Base-by-base conservation (phyloP, 2,113 vertebrate species). In the Saccopteryx leptura region DNA sequence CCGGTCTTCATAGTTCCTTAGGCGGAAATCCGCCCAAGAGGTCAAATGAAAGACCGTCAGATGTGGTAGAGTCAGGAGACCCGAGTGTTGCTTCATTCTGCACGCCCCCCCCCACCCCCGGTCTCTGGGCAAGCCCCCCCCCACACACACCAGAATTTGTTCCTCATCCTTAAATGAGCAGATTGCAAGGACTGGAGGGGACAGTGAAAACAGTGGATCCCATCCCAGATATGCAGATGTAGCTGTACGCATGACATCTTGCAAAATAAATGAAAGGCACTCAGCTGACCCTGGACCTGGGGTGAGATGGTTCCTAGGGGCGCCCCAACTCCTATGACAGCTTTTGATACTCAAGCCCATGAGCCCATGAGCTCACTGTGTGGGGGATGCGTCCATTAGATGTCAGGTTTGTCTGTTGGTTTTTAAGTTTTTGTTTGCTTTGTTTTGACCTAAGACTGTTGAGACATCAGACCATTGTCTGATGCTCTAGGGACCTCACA, bases 381-480 rank as follows among this genome's bases (percentile, higher is more conserved):
- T 26, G 21, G 0, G 11, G 23, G 54, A 28, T 7, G n/a, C 31
- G 11, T 5, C 3, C 13, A 6, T 7, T 0, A 0, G 21, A 18
- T 9, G 31, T 18, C 56, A 78, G 66, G 15, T 19, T 33, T 61
- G 48, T 39, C n/a, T 23, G 9, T 13, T 76, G 33, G 10, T 58
- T 52, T 83, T 80, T 46, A 58, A n/a, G 15, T n/a, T 60, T 91
- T 81, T 39, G 1, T 75, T 80, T 26, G 18, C 4, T 95, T 72
- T n/a, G 4, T 75, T 82, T 96, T 84, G 31, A 68, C 50, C 39
- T 2, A 48, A 66, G 84, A 80, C 56, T 17, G 23, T 0, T 7
- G 66, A 66, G 23, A 50, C 54, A 9, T 11, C 24, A 46, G 18
- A 14, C 4, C 4, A 7, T 19, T 15, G 7, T 23, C 11, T 15